Conservation (phyloP, 1,140 invertebrate species). For the Telenomus remus region DNA sequence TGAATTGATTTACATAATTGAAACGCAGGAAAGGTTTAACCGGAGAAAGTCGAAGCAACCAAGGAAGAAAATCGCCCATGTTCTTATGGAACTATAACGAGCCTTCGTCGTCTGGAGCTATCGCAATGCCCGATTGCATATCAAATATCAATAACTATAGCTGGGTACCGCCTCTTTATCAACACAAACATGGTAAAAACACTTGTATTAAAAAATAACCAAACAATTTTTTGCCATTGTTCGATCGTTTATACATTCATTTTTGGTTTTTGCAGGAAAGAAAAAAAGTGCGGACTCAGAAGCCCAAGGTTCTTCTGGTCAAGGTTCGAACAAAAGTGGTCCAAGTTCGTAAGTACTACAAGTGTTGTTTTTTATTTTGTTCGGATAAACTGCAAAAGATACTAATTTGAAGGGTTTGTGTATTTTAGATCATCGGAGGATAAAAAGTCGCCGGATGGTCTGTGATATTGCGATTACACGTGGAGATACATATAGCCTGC, state of each 20-base stretch:
- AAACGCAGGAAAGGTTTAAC: slow-evolving; percentile 58
- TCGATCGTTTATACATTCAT: too few relatives aligned
- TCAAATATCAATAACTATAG: slow-evolving; percentile 64
- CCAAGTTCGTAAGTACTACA: slow-evolving; percentile 60
- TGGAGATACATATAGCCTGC: slow-evolving; percentile 10
- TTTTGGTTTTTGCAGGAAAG: slow-evolving; percentile 46
- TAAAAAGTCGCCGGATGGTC: slow-evolving; percentile 44
- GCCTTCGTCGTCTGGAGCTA: slow-evolving; percentile 54
- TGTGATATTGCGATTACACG: slow-evolving; percentile 33
- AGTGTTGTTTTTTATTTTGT: background rate
- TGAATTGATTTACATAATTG: slow-evolving; percentile 6
- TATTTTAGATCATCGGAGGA: slow-evolving; percentile 49
- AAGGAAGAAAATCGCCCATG: slow-evolving; percentile 50
- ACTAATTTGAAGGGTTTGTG: background rate
- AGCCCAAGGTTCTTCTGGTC: slow-evolving; percentile 55
- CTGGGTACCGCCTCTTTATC: slow-evolving; percentile 67
- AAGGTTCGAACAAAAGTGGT: slow-evolving; percentile 59
- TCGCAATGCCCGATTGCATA: slow-evolving; percentile 54
- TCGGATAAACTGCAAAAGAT: background rate
- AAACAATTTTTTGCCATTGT: too few relatives aligned
- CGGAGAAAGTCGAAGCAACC: slow-evolving; percentile 49
- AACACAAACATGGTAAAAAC: slow-evolving; percentile 64
- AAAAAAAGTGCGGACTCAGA: slow-evolving; percentile 53
- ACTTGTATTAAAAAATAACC: too few relatives aligned
- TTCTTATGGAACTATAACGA: slow-evolving; percentile 56